phyloP scores from a whole-genome alignment of 2,113 vertebrate genomes.

The Jacana jacana region DNA sequence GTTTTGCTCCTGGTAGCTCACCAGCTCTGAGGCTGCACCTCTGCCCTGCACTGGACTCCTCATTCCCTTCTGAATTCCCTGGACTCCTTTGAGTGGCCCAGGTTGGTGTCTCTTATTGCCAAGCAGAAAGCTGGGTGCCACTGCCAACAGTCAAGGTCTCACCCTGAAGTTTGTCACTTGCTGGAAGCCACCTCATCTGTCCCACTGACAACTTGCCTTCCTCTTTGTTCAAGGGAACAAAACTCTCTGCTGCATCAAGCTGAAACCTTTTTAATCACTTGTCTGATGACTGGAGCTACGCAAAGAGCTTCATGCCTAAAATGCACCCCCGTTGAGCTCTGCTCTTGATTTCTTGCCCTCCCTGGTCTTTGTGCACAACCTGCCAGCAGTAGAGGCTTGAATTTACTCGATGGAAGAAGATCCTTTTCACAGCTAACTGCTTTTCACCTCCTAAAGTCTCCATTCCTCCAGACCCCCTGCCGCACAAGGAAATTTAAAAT shows the following conservation, averaged over 20 bases:
- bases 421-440: not conserved
- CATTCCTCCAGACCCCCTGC: not conserved
- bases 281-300: not conserved
- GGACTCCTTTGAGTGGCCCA: not conserved
- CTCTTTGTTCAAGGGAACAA: not conserved
- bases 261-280: not conserved
- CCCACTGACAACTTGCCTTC: not conserved
- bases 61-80: not conserved
- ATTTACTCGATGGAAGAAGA: not conserved
- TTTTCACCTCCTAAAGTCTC: not conserved
- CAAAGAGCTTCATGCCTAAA: not conserved
- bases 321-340: not conserved
- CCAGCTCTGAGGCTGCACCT: not conserved
- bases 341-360: not conserved
- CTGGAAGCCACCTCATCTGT: not conserved
- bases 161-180: not conserved
- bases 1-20: not conserved
- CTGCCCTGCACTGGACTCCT: not conserved
- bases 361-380: not conserved
- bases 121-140: not conserved
- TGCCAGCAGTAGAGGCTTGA: not conserved
- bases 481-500: constrained; percentile 2
- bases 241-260: not conserved
- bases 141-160: not conserved
- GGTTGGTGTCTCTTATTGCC: not conserved